These are phyloP conservation scores for Apis florea DNA, from an alignment of 1,140 invertebrate species.

Conservation along the genomic window DNA sequence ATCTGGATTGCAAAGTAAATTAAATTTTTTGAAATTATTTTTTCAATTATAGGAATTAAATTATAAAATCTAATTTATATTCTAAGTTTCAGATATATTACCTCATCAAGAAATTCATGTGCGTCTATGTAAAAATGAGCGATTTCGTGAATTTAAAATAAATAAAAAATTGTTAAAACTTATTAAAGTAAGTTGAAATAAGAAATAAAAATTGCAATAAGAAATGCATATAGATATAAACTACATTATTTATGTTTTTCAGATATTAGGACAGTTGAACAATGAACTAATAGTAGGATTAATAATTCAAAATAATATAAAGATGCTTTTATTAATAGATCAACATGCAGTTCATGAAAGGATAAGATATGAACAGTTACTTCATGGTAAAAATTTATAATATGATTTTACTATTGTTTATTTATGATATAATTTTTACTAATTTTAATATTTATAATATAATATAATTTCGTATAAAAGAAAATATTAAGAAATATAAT, in stretches of 20 bases:
- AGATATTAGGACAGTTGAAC: conserved; percentile 78
- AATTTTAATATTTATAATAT: too few species aligned
- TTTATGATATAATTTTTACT: too few species aligned
- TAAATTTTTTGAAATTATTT: neutral
- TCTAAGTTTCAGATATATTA: conserved; percentile 45
- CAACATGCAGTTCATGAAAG: conserved; percentile 79
- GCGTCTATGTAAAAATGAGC: conserved; percentile 58
- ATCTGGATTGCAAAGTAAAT: conserved; percentile 16
- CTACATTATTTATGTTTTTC: conserved; percentile 9
- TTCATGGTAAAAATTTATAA: conserved; percentile 65
- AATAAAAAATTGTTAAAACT: conserved; percentile 55
- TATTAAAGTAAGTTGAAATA: conserved; percentile 58
- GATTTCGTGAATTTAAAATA: conserved; percentile 63
- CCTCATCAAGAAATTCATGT: conserved; percentile 52
- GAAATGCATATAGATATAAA: neutral
- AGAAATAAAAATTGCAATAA: neutral
- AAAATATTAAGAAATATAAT: neutral
- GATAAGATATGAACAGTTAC: conserved; percentile 77
- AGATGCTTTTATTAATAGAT: conserved; percentile 75
- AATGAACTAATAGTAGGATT: conserved; percentile 74
- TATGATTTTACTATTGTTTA: neutral
- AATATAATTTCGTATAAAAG: neutral
- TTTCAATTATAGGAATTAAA: neutral
- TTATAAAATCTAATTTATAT: neutral
- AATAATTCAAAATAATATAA: conserved; percentile 61